These are phyloP conservation scores for Callimico goeldii DNA, from an alignment of 2,797 vertebrate species.

Conservation along the genomic window DNA sequence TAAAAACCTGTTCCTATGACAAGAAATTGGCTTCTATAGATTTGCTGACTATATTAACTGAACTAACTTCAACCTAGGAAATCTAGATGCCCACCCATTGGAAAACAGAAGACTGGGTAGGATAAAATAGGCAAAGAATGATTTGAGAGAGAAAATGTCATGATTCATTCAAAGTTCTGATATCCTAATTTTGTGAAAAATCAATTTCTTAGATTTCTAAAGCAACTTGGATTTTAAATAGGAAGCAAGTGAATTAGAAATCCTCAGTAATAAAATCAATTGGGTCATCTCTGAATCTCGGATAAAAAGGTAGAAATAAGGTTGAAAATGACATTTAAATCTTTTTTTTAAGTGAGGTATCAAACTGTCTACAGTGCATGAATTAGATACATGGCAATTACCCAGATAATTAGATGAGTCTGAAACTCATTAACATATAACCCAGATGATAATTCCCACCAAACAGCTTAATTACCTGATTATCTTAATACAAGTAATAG, in stretches of 20 bases:
- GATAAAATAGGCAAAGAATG: neutral
- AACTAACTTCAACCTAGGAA: neutral
- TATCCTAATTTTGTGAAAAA: conserved; percentile 41
- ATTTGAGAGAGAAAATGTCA: neutral
- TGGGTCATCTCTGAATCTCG: neutral
- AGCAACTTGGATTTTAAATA: conserved; percentile 22
- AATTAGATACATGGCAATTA: conserved; percentile 39
- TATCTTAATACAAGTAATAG: conserved; percentile 56
- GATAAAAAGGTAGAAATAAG: conserved; percentile 8
- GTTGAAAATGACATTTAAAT: conserved; percentile 10
- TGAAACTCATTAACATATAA: conserved; percentile 58
- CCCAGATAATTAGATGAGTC: conserved; percentile 34
- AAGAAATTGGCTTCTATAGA: neutral
- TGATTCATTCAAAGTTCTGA: conserved; percentile 7
- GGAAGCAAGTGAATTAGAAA: neutral
- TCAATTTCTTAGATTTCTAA: conserved; percentile 11
- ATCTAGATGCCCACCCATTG: neutral
- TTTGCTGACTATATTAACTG: neutral
- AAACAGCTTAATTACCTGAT: conserved; percentile 59
- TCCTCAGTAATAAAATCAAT: neutral
- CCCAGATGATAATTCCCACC: conserved; percentile 32
- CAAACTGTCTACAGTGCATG: neutral
- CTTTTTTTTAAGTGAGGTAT: neutral
- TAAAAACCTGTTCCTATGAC: neutral
- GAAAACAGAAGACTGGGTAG: neutral